Base-by-base conservation (phyloP, 2,113 vertebrate genomes). In the Parotia lawesii region DNA sequence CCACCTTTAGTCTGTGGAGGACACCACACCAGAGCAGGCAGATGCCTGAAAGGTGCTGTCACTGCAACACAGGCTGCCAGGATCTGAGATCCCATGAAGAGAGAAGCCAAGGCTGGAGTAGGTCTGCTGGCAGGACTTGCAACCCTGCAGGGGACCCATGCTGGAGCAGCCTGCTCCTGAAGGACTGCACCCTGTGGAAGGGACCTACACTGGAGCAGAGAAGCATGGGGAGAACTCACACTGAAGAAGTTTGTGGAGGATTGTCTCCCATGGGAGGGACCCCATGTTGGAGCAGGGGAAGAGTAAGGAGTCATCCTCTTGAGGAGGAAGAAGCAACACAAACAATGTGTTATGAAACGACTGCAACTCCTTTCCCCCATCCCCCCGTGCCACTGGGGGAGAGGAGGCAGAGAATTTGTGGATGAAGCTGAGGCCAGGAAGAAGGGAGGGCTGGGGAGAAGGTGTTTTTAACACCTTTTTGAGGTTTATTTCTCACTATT, bases 381-480 rank as follows among this genome's bases (percentile, higher is more conserved):
- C 3, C 27, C 12, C 33, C 44, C 21, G 6, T 24, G 28, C 11
- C 24, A 5, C 5, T 31, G 29, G 7, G 1, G 1, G 5, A n/a
- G 28, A 45, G n/a, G 11, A 53, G 9, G 28, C 21, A 67, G 29
- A 54, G 47, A 54, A 75, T 69, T 35, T 31, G 16, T 22, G 8
- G 69, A 47, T 47, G n/a, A 54, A 61, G 24, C 48, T 60, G n/a
- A 67, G 47, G 29, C 38, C 40, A 40, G 29, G n/a, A 54, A 40
- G 20, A 81, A 53, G 29, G 28, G 16, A 67, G 7, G 28, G 33
- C 25, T 44, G 28, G 9, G 4, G 23, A 58, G 18, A 74, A 67
- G 25, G 29, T 53, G 24, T 15, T 89, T 75, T 22, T 22, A 53
- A 40, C 13, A 40, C 27, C 10, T 37, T 37, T 37, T 51, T 73